These are phyloP conservation scores for Menidia beryllina DNA, from an alignment of 2,113 vertebrate species.

Conservation along the genomic window DNA sequence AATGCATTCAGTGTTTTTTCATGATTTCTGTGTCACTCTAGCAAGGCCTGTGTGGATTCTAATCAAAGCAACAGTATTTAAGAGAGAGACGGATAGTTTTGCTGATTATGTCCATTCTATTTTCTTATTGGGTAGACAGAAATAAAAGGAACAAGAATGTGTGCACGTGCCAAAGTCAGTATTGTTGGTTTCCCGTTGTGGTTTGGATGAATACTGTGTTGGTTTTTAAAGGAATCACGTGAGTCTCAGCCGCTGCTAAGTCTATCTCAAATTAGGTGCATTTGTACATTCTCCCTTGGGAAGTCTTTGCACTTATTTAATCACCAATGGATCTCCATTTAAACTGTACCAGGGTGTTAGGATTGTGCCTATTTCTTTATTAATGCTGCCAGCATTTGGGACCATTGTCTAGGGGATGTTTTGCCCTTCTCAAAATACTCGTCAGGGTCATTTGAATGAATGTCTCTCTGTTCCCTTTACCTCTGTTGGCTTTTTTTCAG, in stretches of 20 bases:
- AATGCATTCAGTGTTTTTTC: conserved; percentile 21
- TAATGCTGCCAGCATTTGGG: conserved; percentile 21
- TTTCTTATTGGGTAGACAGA: conserved; percentile 6
- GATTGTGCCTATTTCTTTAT: conserved; percentile 2
- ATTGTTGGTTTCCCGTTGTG: conserved; percentile 20
- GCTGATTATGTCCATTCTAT: conserved; percentile 14
- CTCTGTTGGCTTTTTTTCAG: conserved; percentile 12
- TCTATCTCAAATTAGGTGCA: conserved; percentile 32
- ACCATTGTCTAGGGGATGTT: conserved; percentile 33
- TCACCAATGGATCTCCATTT: conserved; percentile 23
- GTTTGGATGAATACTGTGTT: conserved; percentile 26
- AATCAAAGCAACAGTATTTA: conserved; percentile 12
- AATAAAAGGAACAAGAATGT: neutral
- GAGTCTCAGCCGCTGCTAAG: conserved; percentile 22
- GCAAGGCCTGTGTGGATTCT: neutral
- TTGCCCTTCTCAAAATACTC: conserved; percentile 38
- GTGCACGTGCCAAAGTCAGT: conserved; percentile 3
- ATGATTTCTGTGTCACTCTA: neutral
- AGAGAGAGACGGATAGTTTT: conserved; percentile 2
- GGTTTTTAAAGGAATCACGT: conserved; percentile 40
- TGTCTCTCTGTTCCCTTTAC: conserved; percentile 22
- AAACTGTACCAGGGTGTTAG: conserved; percentile 29
- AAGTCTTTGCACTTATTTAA: conserved; percentile 32
- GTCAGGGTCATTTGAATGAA: conserved; percentile 35
- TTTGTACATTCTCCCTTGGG: conserved; percentile 34